Base-by-base conservation (phyloP, 2,888 invertebrate genomes). In the Listrodromus nycthemerus region DNA sequence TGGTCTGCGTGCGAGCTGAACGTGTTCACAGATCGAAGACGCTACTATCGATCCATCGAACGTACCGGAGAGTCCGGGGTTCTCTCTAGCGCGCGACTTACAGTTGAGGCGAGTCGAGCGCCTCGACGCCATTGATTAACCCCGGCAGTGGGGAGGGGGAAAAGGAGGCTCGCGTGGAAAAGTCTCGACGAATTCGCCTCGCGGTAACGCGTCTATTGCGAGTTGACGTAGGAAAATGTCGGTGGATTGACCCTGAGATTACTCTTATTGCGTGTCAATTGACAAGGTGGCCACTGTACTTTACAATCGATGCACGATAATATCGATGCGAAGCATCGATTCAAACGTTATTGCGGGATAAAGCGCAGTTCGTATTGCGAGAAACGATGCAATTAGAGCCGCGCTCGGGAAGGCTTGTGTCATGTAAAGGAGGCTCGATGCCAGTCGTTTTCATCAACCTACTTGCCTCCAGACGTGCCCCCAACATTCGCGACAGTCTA, bases 71-170 rank as follows among this genome's bases (percentile, higher is more conserved):
- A 52, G 55, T 8, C 24, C 55, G 55, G 24, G 24, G 55, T 24
- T 55, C 58, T 73, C 58, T 71, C 55, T n/a, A n/a, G n/a, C n/a
- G n/a, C n/a, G 58, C 37, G 61, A 73, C 61, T 45, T 58, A 10
- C 52, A 21, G 52, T 52, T 52, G 37, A 37, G 21, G 8, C 52
- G 21, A 52, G 52, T 45, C 58, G 71, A 71, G 58, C 45, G 41
- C n/a, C 41, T 27, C 19, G 45, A 61, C 73, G 27, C 61, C 27
- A 27, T 21, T 45, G 45, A 73, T 73, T 45, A 73, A 73, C 45
- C 24, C 45, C 27, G 45, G 45, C 55, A 27, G 41, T 5, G 19
- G 41, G 24, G 24, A 24, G 16, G 41, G 13, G 70, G 21, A 7
- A 21, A 52, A n/a, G 24, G 33, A 6, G n/a, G 10, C 16, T 41